Base-by-base conservation (phyloP, 2,797 vertebrate genomes). In the Catostomus latipinnis region DNA sequence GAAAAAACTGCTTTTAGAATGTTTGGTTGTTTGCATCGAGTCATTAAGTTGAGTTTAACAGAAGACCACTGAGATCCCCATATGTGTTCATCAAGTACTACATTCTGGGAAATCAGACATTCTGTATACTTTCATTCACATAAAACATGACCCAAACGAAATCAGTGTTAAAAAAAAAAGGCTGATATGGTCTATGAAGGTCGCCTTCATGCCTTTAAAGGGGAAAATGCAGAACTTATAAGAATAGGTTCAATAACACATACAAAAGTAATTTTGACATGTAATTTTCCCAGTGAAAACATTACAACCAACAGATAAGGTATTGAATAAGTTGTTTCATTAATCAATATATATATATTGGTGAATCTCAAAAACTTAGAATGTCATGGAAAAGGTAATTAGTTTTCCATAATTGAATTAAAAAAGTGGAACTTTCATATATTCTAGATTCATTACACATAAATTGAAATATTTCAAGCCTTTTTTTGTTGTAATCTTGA, bases 101-200 rank as follows among this genome's bases (percentile, higher is more conserved):
- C 76, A 63, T 56, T 78, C 68, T 48, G 58, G 76, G 68, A 78
- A 48, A 78, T 53, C 76, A 71, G 58, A 78, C 67, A 54, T 63
- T 61, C 56, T 68, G 65, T 77, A 43, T 60, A 50, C 58, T 53
- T 71, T 71, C 22, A 48, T 63, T 46, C 76, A 63, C 58, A 62
- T n/a, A 61, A 68, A 77, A 77, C 54, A 70, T 46, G 46, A 46
- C 48, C 56, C 57, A 6, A 50, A 52, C 13, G 7, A 61, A 62
- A 18, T 48, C 11, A 46, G n/a, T 57, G 16, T 69, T 53, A 5
- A 34, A 34, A 34, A 34, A 34, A 34, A 34, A 34, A 34, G 4
- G 2, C 34, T 34, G 34, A 34, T 34, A 34, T 34, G 34, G 34
- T 34, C 34, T 34, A 4, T 34, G 2, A 34, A 34, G 34, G 34